Conservation (phyloP, 2,113 vertebrate genomes). For the Chlorodrepanis virens region DNA sequence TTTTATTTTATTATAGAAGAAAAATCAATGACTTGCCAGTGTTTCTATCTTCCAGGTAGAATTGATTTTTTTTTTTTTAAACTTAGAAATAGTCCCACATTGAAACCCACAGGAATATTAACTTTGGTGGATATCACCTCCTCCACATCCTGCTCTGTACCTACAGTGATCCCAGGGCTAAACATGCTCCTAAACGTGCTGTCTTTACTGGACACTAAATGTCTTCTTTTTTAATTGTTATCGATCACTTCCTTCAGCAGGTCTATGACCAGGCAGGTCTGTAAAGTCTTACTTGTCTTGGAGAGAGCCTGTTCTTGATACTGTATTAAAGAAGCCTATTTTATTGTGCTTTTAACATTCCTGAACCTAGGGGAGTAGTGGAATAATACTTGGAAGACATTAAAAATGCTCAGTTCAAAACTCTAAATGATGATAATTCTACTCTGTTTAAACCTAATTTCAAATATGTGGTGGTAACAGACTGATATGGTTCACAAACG, state of each 20-base stretch:
- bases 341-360: background rate
- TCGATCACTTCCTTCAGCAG: background rate
- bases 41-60: background rate
- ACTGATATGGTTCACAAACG: rapidly evolving
- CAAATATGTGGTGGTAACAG: background rate
- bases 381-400: background rate
- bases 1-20: background rate
- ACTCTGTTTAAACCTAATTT: background rate
- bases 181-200: background rate
- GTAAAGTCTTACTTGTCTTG: background rate
- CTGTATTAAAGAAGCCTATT: background rate
- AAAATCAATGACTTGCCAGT: background rate
- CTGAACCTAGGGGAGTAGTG: background rate
- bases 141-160: background rate
- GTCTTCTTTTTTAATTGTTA: conserved; percentile 1
- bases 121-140: background rate
- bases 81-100: background rate
- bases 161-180: background rate
- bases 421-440: background rate
- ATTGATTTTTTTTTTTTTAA: background rate
- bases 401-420: background rate
- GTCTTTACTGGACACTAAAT: background rate
- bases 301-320: background rate
- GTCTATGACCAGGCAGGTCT: background rate
- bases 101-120: background rate